These are phyloP conservation scores for Sesia bembeciformis DNA, from an alignment of 2,888 invertebrate species.

Conservation along the genomic window DNA sequence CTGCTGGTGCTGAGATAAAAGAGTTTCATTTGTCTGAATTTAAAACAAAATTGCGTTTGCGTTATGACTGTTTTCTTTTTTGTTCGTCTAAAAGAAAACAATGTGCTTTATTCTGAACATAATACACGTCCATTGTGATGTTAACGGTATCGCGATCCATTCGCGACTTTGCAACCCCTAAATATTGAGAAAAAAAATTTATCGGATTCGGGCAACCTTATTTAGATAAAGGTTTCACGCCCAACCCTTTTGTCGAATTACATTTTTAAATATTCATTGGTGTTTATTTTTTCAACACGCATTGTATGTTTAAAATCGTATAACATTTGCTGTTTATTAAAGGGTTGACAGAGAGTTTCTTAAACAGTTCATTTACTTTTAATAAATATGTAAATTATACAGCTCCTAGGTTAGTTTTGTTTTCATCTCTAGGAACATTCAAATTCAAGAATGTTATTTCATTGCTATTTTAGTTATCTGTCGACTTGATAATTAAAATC, in stretches of 20 bases:
- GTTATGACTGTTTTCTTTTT: slow-evolving; percentile 34
- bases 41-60: slow-evolving; percentile 38
- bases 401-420: too few relatives aligned
- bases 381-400: too few relatives aligned
- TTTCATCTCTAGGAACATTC: too few relatives aligned
- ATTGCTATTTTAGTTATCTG: too few relatives aligned
- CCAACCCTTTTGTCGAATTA: background rate
- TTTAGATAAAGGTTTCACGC: background rate
- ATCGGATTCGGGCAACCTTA: background rate
- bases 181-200: slow-evolving; percentile 1
- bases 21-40: slow-evolving; percentile 47
- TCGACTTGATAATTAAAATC: too few relatives aligned
- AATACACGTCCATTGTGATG: slow-evolving; percentile 20
- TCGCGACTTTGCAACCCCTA: slow-evolving; percentile 4
- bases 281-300: background rate
- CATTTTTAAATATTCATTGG: background rate
- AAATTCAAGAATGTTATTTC: too few relatives aligned
- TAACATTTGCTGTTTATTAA: background rate
- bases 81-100: slow-evolving; percentile 29
- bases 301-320: background rate
- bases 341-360: background rate
- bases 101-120: slow-evolving; percentile 27
- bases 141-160: slow-evolving; percentile 9
- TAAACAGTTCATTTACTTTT: too few relatives aligned
- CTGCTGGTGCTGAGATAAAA: slow-evolving; percentile 44